These are phyloP conservation scores for Cephus sareptanus DNA, from an alignment of 2,888 invertebrate species.

Conservation along the genomic window DNA sequence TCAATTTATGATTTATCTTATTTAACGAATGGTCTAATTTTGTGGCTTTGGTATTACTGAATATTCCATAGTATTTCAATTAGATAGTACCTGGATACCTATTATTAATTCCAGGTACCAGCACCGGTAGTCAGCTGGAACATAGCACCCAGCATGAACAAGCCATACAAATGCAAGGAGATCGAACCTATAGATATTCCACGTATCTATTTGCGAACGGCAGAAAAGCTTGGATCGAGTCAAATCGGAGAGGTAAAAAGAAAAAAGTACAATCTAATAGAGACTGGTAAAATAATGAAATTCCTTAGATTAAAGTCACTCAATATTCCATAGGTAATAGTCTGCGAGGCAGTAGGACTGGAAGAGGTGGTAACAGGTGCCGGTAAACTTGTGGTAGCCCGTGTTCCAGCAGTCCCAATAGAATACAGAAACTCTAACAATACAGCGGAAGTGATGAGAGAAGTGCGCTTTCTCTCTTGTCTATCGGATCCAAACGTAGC, in stretches of 20 bases:
- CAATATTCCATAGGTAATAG: constrained; percentile 64
- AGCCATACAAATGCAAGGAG: constrained; percentile 71
- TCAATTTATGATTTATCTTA: too few relatives aligned
- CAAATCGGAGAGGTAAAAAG: constrained; percentile 70
- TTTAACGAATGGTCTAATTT: not conserved
- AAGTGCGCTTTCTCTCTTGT: constrained; percentile 76
- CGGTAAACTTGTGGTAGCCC: constrained; percentile 69
- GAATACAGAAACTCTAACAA: constrained; percentile 64
- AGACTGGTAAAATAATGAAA: not conserved
- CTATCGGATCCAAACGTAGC: constrained; percentile 77
- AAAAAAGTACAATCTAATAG: not conserved
- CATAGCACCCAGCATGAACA: constrained; percentile 72
- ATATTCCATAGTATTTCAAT: not conserved
- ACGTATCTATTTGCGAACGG: constrained; percentile 69
- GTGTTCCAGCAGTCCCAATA: constrained; percentile 62
- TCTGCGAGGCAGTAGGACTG: constrained; percentile 69
- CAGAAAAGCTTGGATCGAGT: constrained; percentile 71
- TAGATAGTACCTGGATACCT: not conserved
- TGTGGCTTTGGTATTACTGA: not conserved
- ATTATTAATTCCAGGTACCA: constrained; percentile 63
- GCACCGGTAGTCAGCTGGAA: constrained; percentile 73
- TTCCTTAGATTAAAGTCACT: not conserved
- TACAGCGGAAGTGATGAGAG: constrained; percentile 69
- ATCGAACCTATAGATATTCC: constrained; percentile 71
- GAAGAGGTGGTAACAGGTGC: constrained; percentile 67